A percentile compares a stretch with the other conserved stretches of the same genome.
phyloP scores from a whole-genome alignment of 1,140 invertebrate genomes.

The Drosophila santomea region DNA sequence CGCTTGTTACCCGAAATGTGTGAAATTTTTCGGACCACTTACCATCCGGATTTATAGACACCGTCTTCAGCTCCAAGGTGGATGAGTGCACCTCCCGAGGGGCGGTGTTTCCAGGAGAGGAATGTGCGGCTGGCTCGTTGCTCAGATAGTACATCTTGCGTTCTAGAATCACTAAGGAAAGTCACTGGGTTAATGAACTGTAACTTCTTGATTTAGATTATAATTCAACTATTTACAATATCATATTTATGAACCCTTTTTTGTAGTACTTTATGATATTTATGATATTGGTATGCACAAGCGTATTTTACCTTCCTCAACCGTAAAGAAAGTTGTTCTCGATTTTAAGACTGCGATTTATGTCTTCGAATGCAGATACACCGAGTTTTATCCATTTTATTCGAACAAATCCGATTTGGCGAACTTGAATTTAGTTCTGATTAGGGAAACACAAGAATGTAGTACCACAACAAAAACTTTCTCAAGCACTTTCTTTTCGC shows the following conservation, averaged over 20 bases:
- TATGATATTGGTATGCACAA: background rate
- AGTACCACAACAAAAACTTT: conserved; percentile 17
- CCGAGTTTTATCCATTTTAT: conserved; percentile 9
- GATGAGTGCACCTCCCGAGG: conserved; percentile 38
- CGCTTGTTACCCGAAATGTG: background rate
- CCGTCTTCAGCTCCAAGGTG: conserved; percentile 92
- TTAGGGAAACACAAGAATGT: background rate
- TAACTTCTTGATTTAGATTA: background rate
- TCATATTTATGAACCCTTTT: too few relatives aligned
- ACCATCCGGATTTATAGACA: conserved; percentile 93
- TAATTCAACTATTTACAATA: too few relatives aligned
- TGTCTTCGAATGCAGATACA: conserved; percentile 16
- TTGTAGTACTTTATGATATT: too few relatives aligned
- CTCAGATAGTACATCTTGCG: conserved; percentile 40
- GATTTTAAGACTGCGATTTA: background rate
- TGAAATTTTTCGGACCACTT: conserved; percentile 58
- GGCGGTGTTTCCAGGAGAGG: conserved; percentile 20
- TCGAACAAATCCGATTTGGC: background rate
- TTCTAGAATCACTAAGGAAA: background rate
- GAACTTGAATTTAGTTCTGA: too few relatives aligned
- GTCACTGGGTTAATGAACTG: background rate
- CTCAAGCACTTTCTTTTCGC: conserved; percentile 52
- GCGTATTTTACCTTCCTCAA: background rate
- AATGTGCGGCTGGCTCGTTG: conserved; percentile 32
- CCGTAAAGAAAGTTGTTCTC: conserved; percentile 7